Evolutionary conservation across 2,113 vertebrate genomes (phyloP).

Genomic region (Sarotherodon lohbergeri): DNA sequence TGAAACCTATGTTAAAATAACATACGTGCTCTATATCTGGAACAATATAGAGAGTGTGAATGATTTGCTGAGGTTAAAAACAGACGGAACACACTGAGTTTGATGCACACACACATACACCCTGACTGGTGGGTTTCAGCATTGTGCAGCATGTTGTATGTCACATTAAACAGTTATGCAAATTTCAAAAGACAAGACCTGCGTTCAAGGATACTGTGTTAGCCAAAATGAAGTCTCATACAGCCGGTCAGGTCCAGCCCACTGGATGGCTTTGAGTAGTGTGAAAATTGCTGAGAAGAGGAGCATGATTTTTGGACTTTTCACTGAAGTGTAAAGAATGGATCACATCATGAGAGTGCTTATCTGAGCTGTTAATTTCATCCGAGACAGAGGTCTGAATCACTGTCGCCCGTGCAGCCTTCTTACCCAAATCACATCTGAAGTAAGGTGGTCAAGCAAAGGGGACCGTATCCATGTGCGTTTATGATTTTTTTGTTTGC

Average conservation of each 20-base stretch:
- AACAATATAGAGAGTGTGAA: not conserved
- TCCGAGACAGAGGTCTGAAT: not conserved
- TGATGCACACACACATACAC: rapidly evolving
- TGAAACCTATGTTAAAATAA: not conserved
- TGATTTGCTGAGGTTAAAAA: not conserved
- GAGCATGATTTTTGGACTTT: not conserved
- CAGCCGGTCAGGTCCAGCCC: not conserved
- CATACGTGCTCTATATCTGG: not conserved
- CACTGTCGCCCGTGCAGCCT: not conserved
- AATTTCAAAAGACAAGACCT: not conserved
- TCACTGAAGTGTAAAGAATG: not conserved
- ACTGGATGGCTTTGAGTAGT: not conserved
- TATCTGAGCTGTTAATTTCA: not conserved
- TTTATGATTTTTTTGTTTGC: not conserved
- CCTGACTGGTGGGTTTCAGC: not conserved
- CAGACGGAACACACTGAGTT: not conserved
- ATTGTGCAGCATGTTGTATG: not conserved
- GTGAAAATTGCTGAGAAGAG: not conserved
- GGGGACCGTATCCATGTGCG: not conserved
- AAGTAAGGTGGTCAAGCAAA: not conserved
- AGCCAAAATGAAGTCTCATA: not conserved
- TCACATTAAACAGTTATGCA: not conserved
- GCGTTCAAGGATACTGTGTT: not conserved
- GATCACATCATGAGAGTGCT: not conserved
- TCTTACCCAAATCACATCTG: not conserved